Conservation (phyloP, 35 echinoderm and acorn worm species). For the Ptychodera flava region DNA sequence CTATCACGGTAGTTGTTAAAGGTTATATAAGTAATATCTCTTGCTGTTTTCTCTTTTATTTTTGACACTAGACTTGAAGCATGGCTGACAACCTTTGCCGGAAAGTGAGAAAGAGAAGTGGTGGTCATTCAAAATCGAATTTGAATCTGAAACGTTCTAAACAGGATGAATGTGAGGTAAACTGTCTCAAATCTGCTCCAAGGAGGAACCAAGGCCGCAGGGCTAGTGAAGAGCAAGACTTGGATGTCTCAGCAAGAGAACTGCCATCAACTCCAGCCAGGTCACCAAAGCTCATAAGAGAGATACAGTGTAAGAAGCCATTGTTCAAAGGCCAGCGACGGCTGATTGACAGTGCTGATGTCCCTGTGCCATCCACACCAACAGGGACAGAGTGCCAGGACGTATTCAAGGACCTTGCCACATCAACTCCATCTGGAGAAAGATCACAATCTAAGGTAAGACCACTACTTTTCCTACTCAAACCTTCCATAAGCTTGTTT, state of each 20-base stretch:
- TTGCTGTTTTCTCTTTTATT: too few relatives aligned
- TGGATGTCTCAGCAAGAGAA: not conserved
- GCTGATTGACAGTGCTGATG: not conserved
- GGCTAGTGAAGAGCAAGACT: not conserved
- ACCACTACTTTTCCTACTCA: not conserved
- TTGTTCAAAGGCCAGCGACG: not conserved
- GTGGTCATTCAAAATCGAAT: not conserved
- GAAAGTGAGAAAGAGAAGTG: not conserved
- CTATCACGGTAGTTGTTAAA: too few relatives aligned
- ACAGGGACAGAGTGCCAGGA: not conserved
- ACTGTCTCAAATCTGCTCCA: not conserved
- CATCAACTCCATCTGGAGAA: not conserved
- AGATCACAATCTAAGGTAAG: not conserved
- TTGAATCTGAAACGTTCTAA: not conserved
- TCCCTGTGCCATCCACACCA: not conserved
- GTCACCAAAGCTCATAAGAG: not conserved
- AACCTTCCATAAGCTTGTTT: not conserved
- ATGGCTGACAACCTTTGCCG: not conserved
- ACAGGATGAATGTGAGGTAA: not conserved
- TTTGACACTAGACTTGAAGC: too few relatives aligned
- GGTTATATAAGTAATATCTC: too few relatives aligned
- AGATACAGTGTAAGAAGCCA: not conserved
- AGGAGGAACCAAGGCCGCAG: not conserved
- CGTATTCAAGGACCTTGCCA: not conserved
- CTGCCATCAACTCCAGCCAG: not conserved